Conservation (phyloP, 2,797 vertebrate genomes). For the Pseudochirops corinnae region DNA sequence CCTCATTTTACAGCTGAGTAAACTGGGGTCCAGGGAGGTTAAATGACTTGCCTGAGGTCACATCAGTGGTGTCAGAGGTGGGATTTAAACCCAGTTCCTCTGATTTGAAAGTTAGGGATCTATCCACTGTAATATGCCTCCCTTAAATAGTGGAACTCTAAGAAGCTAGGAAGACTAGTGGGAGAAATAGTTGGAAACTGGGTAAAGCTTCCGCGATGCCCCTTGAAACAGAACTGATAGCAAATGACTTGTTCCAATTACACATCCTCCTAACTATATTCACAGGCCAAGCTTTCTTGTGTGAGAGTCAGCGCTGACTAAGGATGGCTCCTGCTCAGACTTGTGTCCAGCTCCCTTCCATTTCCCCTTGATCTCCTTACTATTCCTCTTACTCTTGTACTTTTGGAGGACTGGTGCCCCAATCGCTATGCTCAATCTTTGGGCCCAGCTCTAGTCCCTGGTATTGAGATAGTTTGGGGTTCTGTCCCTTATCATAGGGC, state of each 20-base stretch:
- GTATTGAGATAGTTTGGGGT: background rate
- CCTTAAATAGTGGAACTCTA: background rate
- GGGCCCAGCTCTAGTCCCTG: background rate
- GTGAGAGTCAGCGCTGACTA: background rate
- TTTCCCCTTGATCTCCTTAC: background rate
- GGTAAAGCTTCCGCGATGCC: background rate
- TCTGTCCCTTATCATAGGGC: background rate
- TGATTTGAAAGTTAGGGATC: background rate
- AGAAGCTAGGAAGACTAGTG: background rate
- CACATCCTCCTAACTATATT: background rate
- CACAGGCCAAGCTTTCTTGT: background rate
- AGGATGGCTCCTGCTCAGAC: background rate
- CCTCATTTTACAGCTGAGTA: background rate
- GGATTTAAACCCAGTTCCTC: background rate
- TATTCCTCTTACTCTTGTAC: background rate
- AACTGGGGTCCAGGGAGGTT: background rate
- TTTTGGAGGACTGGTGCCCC: background rate
- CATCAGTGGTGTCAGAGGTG: background rate
- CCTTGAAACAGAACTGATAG: background rate
- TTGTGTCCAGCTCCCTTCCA: background rate
- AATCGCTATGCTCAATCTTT: background rate
- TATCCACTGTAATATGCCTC: background rate
- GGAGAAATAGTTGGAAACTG: background rate
- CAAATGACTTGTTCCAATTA: background rate
- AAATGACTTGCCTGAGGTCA: background rate